phyloP scores from a whole-genome alignment of 35 echinoderm and acorn worm species.

The Apostichopus californicus region DNA sequence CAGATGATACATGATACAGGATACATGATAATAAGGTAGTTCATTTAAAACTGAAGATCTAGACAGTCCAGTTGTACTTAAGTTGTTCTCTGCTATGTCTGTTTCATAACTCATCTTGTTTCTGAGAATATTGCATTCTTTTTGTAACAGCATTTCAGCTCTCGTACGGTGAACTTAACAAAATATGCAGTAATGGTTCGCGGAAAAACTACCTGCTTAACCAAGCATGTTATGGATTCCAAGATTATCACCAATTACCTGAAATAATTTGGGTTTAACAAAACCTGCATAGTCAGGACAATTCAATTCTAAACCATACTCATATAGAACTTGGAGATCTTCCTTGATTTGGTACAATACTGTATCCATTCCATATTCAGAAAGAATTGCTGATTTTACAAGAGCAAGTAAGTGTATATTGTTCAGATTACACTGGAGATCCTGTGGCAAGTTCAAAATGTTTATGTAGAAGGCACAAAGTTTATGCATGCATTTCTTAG shows the following conservation, averaged over 20 bases:
- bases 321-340: constrained; percentile 1
- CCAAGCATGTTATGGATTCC: constrained; percentile 52
- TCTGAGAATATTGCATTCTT: not conserved
- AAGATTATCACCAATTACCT: constrained; percentile 56
- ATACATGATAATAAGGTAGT: constrained; percentile 19
- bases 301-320: constrained; percentile 26
- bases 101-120: constrained; percentile 7
- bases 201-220: constrained; percentile 28
- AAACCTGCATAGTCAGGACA: constrained; percentile 30
- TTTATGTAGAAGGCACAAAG: constrained; percentile 49
- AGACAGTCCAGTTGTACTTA: constrained; percentile 17
- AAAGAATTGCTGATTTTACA: constrained; percentile 28
- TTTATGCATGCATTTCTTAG: constrained; percentile 50
- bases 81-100: not conserved
- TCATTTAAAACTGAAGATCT: constrained; percentile 53
- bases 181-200: constrained; percentile 31
- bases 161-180: not conserved
- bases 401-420: constrained; percentile 50
- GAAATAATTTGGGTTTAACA: constrained; percentile 21
- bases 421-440: constrained; percentile 40
- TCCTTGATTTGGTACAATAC: constrained; percentile 17
- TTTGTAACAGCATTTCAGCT: not conserved
- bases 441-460: constrained; percentile 25
- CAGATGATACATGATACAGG: too few species aligned
- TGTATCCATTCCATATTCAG: constrained; percentile 57